These are phyloP conservation scores for Oasisia sp. DNA, from an alignment of 2,888 invertebrate species.

Conservation along the genomic window DNA sequence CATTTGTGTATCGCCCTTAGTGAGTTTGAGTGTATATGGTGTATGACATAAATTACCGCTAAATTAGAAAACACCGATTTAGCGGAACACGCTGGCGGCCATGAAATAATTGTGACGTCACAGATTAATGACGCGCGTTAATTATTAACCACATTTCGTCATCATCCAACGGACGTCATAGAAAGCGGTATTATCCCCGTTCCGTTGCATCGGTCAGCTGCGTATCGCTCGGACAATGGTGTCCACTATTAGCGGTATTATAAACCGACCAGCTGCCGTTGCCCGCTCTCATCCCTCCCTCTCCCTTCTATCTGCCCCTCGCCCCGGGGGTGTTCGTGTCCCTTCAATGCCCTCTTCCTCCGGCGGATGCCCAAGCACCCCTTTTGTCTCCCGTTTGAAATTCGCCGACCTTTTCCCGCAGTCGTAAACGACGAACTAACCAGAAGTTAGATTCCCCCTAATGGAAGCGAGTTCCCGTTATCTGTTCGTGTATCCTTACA, in stretches of 20 bases:
- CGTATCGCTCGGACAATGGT: not conserved
- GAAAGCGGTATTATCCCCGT: not conserved
- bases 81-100: not conserved
- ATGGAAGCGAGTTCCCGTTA: slow-evolving; percentile 2
- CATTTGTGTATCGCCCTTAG: no score
- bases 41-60: not conserved
- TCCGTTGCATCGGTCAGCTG: not conserved
- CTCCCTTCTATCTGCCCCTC: not conserved
- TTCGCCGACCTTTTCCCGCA: slow-evolving; percentile 7
- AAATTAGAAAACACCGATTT: not conserved
- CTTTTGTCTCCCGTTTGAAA: slow-evolving; percentile 13
- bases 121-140: not conserved
- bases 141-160: not conserved
- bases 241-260: slow-evolving; percentile 4
- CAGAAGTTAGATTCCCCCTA: not conserved
- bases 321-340: not conserved
- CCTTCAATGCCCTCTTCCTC: not conserved
- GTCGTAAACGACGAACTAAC: not conserved
- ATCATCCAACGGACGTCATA: not conserved
- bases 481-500: not conserved
- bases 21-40: not conserved
- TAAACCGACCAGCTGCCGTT: not conserved
- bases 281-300: not conserved
- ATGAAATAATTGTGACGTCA: not conserved
- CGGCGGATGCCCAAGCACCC: slow-evolving; percentile 6